phyloP scores from a whole-genome alignment of 2,888 invertebrate species.

The Hemaris fuciformis region DNA sequence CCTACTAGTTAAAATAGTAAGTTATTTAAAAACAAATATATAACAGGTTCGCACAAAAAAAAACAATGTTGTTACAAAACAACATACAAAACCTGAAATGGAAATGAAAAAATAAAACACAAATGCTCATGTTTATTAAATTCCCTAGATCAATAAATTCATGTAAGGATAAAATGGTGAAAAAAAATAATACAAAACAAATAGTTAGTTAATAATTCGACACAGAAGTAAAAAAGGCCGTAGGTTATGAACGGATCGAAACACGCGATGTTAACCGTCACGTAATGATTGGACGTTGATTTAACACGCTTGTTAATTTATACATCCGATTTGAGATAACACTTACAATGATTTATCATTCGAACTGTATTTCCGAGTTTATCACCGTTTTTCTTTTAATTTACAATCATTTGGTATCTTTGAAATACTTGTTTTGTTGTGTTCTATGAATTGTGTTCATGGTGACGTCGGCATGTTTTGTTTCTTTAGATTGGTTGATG shows the following conservation, averaged over 20 bases:
- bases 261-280: slow-evolving; percentile 14
- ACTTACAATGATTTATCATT: slow-evolving; percentile 52
- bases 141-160: too few species aligned
- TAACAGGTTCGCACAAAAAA: too few species aligned
- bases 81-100: too few species aligned
- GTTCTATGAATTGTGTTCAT: background rate
- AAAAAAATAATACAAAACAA: background rate
- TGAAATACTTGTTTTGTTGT: background rate
- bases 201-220: background rate
- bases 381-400: slow-evolving; percentile 39
- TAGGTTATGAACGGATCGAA: slow-evolving; percentile 11
- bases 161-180: background rate
- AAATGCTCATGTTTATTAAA: too few species aligned
- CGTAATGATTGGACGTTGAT: slow-evolving; percentile 61
- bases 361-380: slow-evolving; percentile 20
- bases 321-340: slow-evolving; percentile 46
- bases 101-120: too few species aligned
- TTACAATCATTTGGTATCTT: slow-evolving; percentile 21
- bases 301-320: slow-evolving; percentile 68
- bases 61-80: too few species aligned
- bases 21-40: too few species aligned
- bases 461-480: background rate
- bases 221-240: background rate
- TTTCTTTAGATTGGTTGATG: too few species aligned
- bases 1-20: too few species aligned